A percentile compares a stretch with the other conserved stretches of the same genome.
Conservation (phyloP, 2,888 invertebrate species). For the Zele albiditarsus region DNA sequence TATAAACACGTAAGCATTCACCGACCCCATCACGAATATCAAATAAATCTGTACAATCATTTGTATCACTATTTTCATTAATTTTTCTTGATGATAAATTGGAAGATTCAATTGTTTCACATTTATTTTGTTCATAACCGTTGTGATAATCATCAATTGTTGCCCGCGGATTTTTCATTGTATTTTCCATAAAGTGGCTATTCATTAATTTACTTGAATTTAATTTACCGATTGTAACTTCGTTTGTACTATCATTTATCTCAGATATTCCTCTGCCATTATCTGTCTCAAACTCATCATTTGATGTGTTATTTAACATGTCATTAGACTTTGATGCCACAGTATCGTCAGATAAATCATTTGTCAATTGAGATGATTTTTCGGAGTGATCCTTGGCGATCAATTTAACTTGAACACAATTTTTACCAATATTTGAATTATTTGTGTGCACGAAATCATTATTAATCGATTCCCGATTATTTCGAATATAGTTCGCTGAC, state of each 20-base stretch:
- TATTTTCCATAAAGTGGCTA: conserved; percentile 11
- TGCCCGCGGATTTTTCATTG: conserved; percentile 48
- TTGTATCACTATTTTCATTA: conserved; percentile 43
- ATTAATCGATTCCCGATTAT: conserved; percentile 41
- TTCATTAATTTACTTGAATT: conserved; percentile 7
- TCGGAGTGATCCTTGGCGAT: conserved; percentile 39
- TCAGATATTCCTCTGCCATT: conserved; percentile 42
- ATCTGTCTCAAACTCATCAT: conserved; percentile 33
- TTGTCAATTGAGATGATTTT: conserved; percentile 16
- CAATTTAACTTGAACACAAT: conserved; percentile 42
- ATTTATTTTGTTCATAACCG: conserved; percentile 52
- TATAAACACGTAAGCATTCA: conserved; percentile 68
- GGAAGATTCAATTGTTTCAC: conserved; percentile 44
- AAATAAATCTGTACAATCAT: conserved; percentile 45
- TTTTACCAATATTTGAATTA: conserved; percentile 32
- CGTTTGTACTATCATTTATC: conserved; percentile 31
- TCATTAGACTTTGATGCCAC: conserved; percentile 39
- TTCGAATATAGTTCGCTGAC: conserved; percentile 43
- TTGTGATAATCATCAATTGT: conserved; percentile 62
- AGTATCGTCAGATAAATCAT: neutral
- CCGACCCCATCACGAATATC: conserved; percentile 57
- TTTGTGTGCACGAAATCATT: conserved; percentile 14
- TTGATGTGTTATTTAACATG: conserved; percentile 37
- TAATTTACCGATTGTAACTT: neutral
- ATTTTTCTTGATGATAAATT: conserved; percentile 37